phyloP scores from a whole-genome alignment of 2,797 vertebrate species.

The Hoplostethus mediterraneus region DNA sequence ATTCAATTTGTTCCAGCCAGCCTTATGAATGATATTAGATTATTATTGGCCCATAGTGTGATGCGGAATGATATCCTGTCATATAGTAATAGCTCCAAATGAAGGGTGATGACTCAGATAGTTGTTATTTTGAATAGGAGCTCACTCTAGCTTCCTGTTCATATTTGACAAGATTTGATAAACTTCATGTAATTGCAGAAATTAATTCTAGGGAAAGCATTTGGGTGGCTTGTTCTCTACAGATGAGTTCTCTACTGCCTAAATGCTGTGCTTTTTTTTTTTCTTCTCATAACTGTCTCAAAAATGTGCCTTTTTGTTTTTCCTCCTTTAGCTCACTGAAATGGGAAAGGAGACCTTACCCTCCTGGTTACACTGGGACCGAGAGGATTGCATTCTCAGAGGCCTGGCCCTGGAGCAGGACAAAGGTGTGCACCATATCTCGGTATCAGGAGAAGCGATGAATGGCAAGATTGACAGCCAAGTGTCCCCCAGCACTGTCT shows the following conservation, averaged over 20 bases:
- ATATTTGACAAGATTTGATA: conserved; percentile 63
- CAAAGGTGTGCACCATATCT: conserved; percentile 94
- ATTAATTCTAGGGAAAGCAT: conserved; percentile 19
- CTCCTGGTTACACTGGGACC: conserved; percentile 92
- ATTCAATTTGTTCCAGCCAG: conserved; percentile 69
- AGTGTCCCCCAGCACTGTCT: conserved; percentile 85
- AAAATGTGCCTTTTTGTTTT: conserved; percentile 28
- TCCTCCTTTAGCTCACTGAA: conserved; percentile 85
- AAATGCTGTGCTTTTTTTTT: background rate
- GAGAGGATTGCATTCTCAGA: conserved; percentile 83
- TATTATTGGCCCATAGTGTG: conserved; percentile 71
- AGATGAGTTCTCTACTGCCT: conserved; percentile 8
- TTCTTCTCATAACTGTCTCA: conserved; percentile 14
- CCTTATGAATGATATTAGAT: conserved; percentile 66
- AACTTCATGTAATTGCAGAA: conserved; percentile 51
- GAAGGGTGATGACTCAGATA: conserved; percentile 69
- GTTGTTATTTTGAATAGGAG: conserved; percentile 62
- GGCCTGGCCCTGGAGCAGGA: conserved; percentile 93
- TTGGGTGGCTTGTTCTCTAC: conserved; percentile 24
- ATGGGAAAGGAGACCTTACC: conserved; percentile 91
- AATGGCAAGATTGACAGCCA: conserved; percentile 83
- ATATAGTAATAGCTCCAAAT: conserved; percentile 70
- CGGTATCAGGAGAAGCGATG: conserved; percentile 82
- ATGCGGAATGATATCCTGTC: conserved; percentile 72
- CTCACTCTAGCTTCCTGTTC: conserved; percentile 69